Evolutionary conservation across 2,888 invertebrate genomes (phyloP).

Genomic region (Pseudeuparius sepicola): DNA sequence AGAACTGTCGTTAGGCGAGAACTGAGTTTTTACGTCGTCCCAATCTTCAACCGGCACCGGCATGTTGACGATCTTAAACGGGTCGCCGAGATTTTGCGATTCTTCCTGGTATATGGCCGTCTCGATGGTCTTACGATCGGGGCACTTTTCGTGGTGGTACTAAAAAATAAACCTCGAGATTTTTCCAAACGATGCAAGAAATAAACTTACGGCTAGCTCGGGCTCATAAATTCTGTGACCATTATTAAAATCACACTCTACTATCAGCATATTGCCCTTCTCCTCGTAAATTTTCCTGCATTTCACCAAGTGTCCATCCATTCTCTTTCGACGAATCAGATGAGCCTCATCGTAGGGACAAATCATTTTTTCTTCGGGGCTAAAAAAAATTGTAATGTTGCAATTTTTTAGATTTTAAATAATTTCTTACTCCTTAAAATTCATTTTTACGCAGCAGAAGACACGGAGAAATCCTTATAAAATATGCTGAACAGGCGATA

Average conservation of each 20-base stretch:
- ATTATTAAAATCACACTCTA: slow-evolving; percentile 48
- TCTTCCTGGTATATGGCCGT: slow-evolving; percentile 21
- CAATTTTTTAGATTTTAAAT: too few relatives aligned
- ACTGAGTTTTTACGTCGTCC: slow-evolving; percentile 33
- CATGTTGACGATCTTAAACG: slow-evolving; percentile 4
- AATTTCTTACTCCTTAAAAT: too few relatives aligned
- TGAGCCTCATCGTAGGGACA: slow-evolving; percentile 52
- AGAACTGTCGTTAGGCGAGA: too few relatives aligned
- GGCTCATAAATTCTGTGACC: slow-evolving; percentile 45
- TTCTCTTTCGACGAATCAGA: slow-evolving; percentile 42
- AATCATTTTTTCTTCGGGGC: slow-evolving; percentile 38
- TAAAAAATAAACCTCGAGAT: slow-evolving; percentile 18
- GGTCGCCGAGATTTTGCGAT: slow-evolving; percentile 16
- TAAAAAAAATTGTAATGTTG: too few relatives aligned
- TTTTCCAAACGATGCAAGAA: not conserved
- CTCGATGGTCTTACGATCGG: slow-evolving; percentile 25
- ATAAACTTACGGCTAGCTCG: slow-evolving; percentile 44
- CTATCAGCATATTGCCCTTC: slow-evolving; percentile 28
- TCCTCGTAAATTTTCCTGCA: slow-evolving; percentile 44
- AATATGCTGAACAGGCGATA: too few relatives aligned
- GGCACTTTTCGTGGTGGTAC: slow-evolving; percentile 29
- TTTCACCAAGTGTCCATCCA: slow-evolving; percentile 49
- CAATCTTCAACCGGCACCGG: slow-evolving; percentile 28
- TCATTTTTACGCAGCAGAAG: too few relatives aligned
- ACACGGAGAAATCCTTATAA: too few relatives aligned